These are phyloP conservation scores for Archivesica marissinica DNA, from an alignment of 1,140 invertebrate species.

Conservation along the genomic window DNA sequence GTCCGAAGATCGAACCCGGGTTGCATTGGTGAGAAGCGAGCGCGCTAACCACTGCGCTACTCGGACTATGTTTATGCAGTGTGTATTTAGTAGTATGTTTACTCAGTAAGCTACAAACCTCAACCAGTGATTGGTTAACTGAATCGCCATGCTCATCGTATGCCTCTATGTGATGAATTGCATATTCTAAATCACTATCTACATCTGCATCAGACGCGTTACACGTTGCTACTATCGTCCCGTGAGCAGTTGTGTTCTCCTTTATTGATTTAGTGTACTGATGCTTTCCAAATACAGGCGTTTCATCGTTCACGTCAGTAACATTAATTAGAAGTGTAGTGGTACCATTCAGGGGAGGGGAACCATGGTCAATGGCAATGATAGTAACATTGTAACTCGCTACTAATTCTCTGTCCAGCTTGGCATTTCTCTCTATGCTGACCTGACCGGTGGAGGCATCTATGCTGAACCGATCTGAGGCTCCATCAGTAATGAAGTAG, in stretches of 20 bases:
- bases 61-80: no score
- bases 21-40: no score
- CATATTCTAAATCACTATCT: not conserved
- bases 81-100: no score
- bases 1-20: no score
- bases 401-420: conserved; percentile 23
- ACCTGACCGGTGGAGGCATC: conserved; percentile 1
- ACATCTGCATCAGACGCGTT: conserved; percentile 9
- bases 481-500: conserved; percentile 25
- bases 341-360: not conserved
- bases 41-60: no score
- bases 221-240: not conserved
- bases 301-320: conserved; percentile 46
- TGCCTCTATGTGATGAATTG: not conserved
- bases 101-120: not conserved
- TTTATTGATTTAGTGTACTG: not conserved
- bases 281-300: not conserved
- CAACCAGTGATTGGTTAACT: not conserved
- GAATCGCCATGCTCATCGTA: not conserved
- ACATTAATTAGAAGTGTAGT: conserved; percentile 7
- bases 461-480: conserved; percentile 88
- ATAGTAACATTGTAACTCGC: conserved; percentile 35
- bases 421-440: not conserved
- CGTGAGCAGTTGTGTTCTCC: not conserved
- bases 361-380: conserved; percentile 43